Evolutionary conservation across 2,797 vertebrate species (phyloP), one percentile per base, ranked within the genome.

Genomic region (Siniperca obscura): DNA sequence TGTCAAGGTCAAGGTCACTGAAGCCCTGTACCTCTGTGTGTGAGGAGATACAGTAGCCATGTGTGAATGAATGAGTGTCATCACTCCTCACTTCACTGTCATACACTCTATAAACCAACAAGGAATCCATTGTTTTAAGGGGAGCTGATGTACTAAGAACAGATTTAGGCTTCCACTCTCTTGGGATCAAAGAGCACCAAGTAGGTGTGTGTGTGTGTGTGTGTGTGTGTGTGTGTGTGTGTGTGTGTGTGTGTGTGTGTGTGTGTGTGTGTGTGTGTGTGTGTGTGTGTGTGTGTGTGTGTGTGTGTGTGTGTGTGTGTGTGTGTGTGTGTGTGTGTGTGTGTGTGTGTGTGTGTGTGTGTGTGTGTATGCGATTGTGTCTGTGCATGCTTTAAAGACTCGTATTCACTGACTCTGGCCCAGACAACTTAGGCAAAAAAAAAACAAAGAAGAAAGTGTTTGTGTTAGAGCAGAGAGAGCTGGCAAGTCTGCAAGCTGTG

Each of bases 141-240:
- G 83, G 82, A 75, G 56, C 81, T 81, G 78, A 86, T 86, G 85
- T 70, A 87, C 80, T 83, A 84, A 84, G 84, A 94, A 92, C 86
- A 94, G 92, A 95, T 92, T 82, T 91, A 89, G 86, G 77, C 78
- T 91, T 93, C 90, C 59, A 42, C 71, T 88, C 76, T 84, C 68
- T 74, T 52, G 68, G 82, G 88, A 92, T 94, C 91, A 92, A 93
- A 94, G 89, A 83, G 79, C 48, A 81, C 38, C 60, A 71, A 78
- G 55, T 48, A 82, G 78, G 71, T 78, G 68, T 80, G 80, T 55
- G 67, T 71, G 68, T 74, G 76, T 46, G 76, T 68, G 67, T 70
- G 72, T 64, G 78, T 68, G 48, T 60, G 57, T 62, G 79, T 27
- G 76, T 74, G 27, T n/a, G 69, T 65, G 60, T 78, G 67, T 59